Conservation (phyloP, 2,113 vertebrate species). For the Gavialis gangeticus region DNA sequence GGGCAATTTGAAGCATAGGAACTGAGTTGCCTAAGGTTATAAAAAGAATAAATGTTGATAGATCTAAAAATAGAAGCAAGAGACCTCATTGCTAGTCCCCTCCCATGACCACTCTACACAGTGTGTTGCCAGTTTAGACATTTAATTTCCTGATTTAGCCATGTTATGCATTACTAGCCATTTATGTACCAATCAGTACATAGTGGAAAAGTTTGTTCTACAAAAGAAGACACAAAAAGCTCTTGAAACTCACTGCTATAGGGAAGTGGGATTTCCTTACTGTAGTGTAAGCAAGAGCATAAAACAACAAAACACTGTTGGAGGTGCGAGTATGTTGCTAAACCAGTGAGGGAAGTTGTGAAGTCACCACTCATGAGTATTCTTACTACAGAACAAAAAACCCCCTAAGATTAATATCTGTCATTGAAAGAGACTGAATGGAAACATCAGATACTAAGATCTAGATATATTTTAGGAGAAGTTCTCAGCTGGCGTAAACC, state of each 20-base stretch:
- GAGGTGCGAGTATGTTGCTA: rapidly evolving
- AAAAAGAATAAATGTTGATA: background rate
- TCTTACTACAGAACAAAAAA: background rate
- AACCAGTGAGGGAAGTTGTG: background rate
- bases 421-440: background rate
- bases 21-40: background rate
- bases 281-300: background rate
- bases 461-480: background rate
- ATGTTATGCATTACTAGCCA: background rate
- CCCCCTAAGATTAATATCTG: background rate
- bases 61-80: background rate
- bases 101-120: background rate
- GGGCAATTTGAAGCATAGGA: background rate
- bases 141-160: background rate
- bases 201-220: background rate
- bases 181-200: no score
- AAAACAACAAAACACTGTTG: background rate
- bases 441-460: background rate
- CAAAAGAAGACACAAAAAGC: background rate
- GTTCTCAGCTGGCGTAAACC: background rate
- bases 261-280: background rate
- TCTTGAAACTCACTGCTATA: background rate
- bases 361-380: background rate
- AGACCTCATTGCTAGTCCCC: background rate
- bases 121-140: background rate